A percentile compares a stretch with the other conserved stretches of the same genome.
phyloP scores from a whole-genome alignment of 2,888 invertebrate species.

The Polyommatus icarus region DNA sequence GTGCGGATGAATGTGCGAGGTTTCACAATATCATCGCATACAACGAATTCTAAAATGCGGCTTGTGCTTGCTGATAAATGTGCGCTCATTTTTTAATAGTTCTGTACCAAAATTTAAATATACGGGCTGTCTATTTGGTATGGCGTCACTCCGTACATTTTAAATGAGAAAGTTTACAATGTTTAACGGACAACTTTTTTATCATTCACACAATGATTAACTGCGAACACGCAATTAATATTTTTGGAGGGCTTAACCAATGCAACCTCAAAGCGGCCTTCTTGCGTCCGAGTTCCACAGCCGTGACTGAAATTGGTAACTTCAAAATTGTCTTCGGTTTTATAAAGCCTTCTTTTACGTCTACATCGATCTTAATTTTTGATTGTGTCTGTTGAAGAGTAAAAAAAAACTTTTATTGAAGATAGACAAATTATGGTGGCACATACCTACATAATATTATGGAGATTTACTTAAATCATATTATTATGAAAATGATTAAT shows the following conservation, averaged over 20 bases:
- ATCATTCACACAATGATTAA: neutral
- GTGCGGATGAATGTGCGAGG: too few species aligned
- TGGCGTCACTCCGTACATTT: neutral
- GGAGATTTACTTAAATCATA: too few species aligned
- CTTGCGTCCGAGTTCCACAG: constrained; percentile 69
- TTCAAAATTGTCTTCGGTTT: constrained; percentile 66
- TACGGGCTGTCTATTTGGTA: neutral
- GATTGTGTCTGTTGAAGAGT: constrained; percentile 47
- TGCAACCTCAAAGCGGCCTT: constrained; percentile 62
- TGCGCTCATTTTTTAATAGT: too few species aligned
- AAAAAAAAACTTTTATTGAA: neutral
- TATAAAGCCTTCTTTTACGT: constrained; percentile 63
- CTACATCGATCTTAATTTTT: constrained; percentile 55
- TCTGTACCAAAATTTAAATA: neutral
- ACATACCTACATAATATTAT: too few species aligned
- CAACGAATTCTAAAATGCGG: too few species aligned
- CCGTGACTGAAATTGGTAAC: constrained; percentile 69
- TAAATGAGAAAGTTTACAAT: too few species aligned
- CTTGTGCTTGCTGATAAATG: too few species aligned
- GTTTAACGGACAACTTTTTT: too few species aligned
- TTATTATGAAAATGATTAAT: too few species aligned
- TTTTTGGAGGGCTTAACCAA: constrained; percentile 35
- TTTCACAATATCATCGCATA: too few species aligned
- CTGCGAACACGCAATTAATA: neutral
- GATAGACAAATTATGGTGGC: neutral